These are phyloP conservation scores for Ichneumoninae sp. DNA, from an alignment of 2,888 invertebrate species.

Conservation along the genomic window DNA sequence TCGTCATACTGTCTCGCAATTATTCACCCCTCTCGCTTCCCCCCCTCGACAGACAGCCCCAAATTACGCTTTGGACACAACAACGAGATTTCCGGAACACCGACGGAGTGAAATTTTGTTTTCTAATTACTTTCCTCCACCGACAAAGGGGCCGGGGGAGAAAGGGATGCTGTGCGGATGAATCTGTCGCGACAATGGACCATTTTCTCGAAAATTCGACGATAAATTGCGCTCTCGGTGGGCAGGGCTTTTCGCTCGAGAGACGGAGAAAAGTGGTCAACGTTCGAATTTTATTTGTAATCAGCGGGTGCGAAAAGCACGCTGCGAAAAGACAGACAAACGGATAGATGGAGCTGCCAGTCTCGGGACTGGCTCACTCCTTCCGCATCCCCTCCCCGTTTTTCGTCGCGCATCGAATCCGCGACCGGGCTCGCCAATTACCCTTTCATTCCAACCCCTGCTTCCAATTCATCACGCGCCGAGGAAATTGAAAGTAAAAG, in stretches of 20 bases:
- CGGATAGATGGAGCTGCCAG: not conserved
- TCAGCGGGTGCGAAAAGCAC: not conserved
- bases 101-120: not conserved
- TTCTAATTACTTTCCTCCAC: not conserved
- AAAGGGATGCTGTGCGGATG: not conserved
- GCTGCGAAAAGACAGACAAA: not conserved
- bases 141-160: too few relatives aligned
- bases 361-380: not conserved
- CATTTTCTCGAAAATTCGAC: constrained; percentile 1
- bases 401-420: not conserved
- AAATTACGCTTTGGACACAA: constrained; percentile 51
- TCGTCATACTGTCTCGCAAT: constrained; percentile 34
- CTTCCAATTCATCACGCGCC: not conserved
- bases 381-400: not conserved
- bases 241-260: not conserved
- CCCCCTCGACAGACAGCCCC: constrained; percentile 1
- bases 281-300: not conserved
- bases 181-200: not conserved
- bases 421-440: not conserved
- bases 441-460: not conserved
- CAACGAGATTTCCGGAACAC: constrained; percentile 21
- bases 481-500: not conserved
- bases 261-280: not conserved
- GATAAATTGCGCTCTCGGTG: not conserved
- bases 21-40: not conserved